Evolutionary conservation across 2,888 invertebrate species (phyloP), one percentile per base, ranked within the genome.

Genomic region (Gnatocerus cornutus): DNA sequence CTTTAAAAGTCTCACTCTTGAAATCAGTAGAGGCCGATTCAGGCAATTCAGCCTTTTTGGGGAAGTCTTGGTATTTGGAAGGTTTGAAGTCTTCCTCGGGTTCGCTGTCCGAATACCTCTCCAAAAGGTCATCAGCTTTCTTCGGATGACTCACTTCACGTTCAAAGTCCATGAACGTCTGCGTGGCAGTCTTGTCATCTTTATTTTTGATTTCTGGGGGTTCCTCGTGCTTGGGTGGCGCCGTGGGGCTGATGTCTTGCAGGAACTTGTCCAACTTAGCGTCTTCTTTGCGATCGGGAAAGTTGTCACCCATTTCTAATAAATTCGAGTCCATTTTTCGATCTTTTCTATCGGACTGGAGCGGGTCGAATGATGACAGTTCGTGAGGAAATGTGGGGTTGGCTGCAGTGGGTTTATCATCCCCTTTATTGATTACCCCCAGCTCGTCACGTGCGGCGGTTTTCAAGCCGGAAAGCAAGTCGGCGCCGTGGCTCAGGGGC

Each of bases 51-150:
- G 58, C 52, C 59, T 73, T 75, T 67, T 74, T 76, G 12, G 77
- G 74, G 52, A 75, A 68, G 61, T 77, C 74, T 9, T 76, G 78
- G 41, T 78, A 75, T 69, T 79, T 79, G 72, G 79, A 77, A 65
- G 77, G 77, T 69, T 80, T 81, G 45, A 80, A 80, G 46, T 88
- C 88, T 6, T 86, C 86, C 73, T 89, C 78, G 7, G 88, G 87
- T 78, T 88, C 88, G 79, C 88, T 88, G 83, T 89, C 89, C 67
- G 88, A 87, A 79, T 88, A 89, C 80, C 87, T 87, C 80, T 89
- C 89, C 33, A 88, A 86, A 62, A 88, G 77, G 72, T 83, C 83
- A 56, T 72, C 72, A 14, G 46, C 13, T 12, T 46, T 69, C 62
- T 68, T 59, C 45, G 68, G 66, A 29, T 70, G 37, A 46, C 73